These are phyloP conservation scores for Centropus unirufus DNA, from an alignment of 2,113 vertebrate genomes.

Conservation along the genomic window DNA sequence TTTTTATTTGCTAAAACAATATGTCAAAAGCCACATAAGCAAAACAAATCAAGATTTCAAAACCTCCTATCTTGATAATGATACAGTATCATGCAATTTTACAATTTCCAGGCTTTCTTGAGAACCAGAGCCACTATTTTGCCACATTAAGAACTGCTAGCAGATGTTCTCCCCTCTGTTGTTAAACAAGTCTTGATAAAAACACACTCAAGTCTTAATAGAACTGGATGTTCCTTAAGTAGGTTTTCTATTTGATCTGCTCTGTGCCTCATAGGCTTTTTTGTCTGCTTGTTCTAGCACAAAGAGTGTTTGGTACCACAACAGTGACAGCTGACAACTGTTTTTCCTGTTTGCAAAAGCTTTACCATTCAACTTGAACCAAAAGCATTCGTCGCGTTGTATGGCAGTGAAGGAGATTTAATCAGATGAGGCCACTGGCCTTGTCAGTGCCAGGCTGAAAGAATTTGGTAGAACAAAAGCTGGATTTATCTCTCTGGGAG, in stretches of 20 bases:
- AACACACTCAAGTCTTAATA: not conserved
- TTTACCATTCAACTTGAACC: slow-evolving; percentile 49
- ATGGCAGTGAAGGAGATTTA: slow-evolving; percentile 47
- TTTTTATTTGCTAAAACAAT: not conserved
- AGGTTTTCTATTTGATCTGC: slow-evolving; percentile 26
- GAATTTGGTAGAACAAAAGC: slow-evolving; percentile 50
- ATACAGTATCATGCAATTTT: not conserved
- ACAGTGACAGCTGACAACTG: slow-evolving; percentile 54
- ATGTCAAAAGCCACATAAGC: not conserved
- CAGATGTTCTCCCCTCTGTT: slow-evolving; percentile 41
- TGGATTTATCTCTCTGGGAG: slow-evolving; percentile 46
- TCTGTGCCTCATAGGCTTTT: not conserved
- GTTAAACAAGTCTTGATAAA: slow-evolving; percentile 33
- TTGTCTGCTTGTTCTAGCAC: slow-evolving; percentile 24
- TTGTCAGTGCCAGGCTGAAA: slow-evolving; percentile 27
- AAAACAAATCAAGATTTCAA: not conserved
- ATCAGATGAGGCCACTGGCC: slow-evolving; percentile 14
- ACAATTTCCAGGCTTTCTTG: not conserved
- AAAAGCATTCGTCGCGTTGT: slow-evolving; percentile 46
- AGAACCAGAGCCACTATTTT: not conserved
- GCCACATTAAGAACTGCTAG: not conserved
- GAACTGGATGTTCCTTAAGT: not conserved
- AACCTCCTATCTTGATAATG: not conserved
- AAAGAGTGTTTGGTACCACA: slow-evolving; percentile 3
- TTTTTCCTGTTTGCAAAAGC: slow-evolving; percentile 52